Conservation (phyloP, 30 jellyfish, hydroid and myxozoan genomes). For the Chironex yamaguchii region DNA sequence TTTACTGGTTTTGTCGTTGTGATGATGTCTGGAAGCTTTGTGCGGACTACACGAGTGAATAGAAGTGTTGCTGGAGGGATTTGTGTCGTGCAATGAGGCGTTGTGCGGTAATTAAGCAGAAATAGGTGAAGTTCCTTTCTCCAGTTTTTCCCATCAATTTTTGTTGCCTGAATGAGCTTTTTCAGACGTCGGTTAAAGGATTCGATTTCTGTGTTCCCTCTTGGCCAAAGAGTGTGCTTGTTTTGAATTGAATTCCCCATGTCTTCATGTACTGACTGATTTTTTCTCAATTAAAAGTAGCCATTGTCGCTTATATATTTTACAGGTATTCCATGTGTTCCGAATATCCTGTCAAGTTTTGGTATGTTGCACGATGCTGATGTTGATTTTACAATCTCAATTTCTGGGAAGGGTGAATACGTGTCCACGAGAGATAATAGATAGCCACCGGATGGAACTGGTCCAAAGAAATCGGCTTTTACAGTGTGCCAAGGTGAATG, state of each 20-base stretch:
- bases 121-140: constrained; percentile 7
- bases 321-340: constrained; percentile 54
- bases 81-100: constrained; percentile 24
- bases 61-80: constrained; percentile 4
- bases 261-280: constrained; percentile 20
- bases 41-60: neutral
- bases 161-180: neutral
- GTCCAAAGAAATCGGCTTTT: constrained; percentile 38
- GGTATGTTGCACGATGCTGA: constrained; percentile 48
- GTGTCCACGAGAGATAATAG: constrained; percentile 40
- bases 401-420: constrained; percentile 30
- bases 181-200: neutral
- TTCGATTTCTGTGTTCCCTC: constrained; percentile 1
- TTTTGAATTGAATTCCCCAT: constrained; percentile 42
- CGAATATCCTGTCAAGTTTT: constrained; percentile 43
- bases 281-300: constrained; percentile 36
- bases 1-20: constrained; percentile 14
- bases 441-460: constrained; percentile 57
- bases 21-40: constrained; percentile 7
- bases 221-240: constrained; percentile 50
- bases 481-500: constrained; percentile 52
- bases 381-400: constrained; percentile 38
- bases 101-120: neutral
- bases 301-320: constrained; percentile 44
- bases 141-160: constrained; percentile 5